Evolutionary conservation across 2,797 vertebrate genomes (phyloP), one percentile per base, ranked within the genome.

Genomic region (Toxotes lorentzi): DNA sequence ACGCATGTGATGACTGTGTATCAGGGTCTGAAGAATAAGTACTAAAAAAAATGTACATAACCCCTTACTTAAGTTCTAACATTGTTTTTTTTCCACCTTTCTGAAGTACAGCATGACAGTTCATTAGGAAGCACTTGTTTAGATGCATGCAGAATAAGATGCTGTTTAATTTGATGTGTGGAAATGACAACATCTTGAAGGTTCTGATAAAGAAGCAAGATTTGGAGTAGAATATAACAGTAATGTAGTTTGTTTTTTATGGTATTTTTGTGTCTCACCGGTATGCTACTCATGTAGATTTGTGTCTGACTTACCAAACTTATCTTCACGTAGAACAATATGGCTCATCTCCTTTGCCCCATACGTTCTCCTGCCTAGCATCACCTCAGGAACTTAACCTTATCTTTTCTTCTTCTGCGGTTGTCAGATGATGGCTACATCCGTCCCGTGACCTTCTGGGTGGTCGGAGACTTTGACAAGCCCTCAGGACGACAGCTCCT

Each of bases 401-500:
- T 23, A 81, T 61, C 17, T 34, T 57, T 48, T 78, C 69, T 70
- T 85, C 59, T 65, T 74, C 60, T 87, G 76, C 81, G 71, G 9
- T 80, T 67, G 43, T 56, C 86, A 99, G 98, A 99, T 87, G 97
- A 99, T 73, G 96, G 96, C 87, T 96, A 96, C 92, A 95, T 99
- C 90, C 97, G 97, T 85, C 97, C 98, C 0, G 97, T 99, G 84
- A 99, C 98, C 24, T 99, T 98, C 85, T 99, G 98, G 98, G 96
- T 99, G 78, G 97, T 99, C 62, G 98, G 97, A 75, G 98, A 99
- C 93, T 99, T 99, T 83, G 97, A 97, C 94, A 95, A 94, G 60
- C 95, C 97, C 48, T 96, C 97, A 0, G 98, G 98, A 77, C 96
- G 98, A 48, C 97, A 97, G 10, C 90, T 99, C 77, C 88, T 99